Evolutionary conservation across 2,888 invertebrate genomes (phyloP).

Genomic region (Baronia brevicornis): DNA sequence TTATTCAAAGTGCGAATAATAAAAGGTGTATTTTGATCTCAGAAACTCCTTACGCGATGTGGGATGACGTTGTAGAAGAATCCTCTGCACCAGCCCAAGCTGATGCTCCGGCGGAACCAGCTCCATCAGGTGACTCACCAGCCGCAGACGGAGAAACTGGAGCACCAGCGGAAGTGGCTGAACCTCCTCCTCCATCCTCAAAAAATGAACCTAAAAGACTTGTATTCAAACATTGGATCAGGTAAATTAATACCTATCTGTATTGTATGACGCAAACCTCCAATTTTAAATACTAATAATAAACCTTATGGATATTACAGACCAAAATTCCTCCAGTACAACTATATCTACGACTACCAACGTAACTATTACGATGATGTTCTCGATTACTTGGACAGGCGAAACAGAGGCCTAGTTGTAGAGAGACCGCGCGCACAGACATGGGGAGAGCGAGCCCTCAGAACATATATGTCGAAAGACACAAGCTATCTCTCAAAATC

Average conservation of each 20-base stretch:
- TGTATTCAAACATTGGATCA: slow-evolving; percentile 88
- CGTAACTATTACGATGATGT: slow-evolving; percentile 91
- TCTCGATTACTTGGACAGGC: slow-evolving; percentile 86
- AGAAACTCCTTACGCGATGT: slow-evolving; percentile 63
- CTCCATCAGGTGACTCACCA: slow-evolving; percentile 22
- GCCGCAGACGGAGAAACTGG: slow-evolving; percentile 45
- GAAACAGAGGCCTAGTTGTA: slow-evolving; percentile 79
- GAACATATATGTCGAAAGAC: slow-evolving; percentile 80
- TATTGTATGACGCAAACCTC: too few relatives aligned
- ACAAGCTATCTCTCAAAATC: slow-evolving; percentile 82
- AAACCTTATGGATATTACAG: slow-evolving; percentile 51
- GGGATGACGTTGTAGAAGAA: slow-evolving; percentile 77
- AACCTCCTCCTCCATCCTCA: slow-evolving; percentile 56
- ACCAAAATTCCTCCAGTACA: slow-evolving; percentile 87
- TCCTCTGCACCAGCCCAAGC: slow-evolving; percentile 36
- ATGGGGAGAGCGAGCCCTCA: slow-evolving; percentile 88
- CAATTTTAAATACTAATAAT: slow-evolving; percentile 1
- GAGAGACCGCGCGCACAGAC: slow-evolving; percentile 88
- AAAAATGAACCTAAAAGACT: slow-evolving; percentile 79
- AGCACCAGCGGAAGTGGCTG: slow-evolving; percentile 58
- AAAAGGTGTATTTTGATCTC: slow-evolving; percentile 45
- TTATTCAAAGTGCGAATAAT: too few relatives aligned
- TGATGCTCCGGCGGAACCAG: slow-evolving; percentile 33
- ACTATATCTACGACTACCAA: slow-evolving; percentile 88
- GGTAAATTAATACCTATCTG: slow-evolving; percentile 58